phyloP scores from a whole-genome alignment of 2,113 vertebrate species.

The Uria aalge region DNA sequence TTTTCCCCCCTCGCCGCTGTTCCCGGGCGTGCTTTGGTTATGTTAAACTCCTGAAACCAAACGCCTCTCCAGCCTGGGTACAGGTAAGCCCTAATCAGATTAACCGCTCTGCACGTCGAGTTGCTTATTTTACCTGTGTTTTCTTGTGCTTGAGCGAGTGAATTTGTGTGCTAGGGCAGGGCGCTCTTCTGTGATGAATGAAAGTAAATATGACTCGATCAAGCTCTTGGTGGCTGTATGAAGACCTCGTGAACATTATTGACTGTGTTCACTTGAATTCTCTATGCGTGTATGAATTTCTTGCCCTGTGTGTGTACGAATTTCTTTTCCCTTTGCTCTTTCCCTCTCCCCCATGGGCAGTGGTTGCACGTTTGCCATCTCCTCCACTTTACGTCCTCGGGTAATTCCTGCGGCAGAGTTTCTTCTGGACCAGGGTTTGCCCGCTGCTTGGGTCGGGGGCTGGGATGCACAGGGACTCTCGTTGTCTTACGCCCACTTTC shows the following conservation, averaged over 20 bases:
- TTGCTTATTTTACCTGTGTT: neutral
- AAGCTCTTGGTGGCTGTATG: neutral
- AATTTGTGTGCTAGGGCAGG: neutral
- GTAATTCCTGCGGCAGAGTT: neutral
- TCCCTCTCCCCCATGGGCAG: neutral
- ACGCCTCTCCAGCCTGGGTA: neutral
- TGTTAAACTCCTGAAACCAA: constrained; percentile 4
- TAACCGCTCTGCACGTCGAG: neutral
- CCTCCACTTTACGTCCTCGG: accelerated
- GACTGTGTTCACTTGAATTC: neutral
- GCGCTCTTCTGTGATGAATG: neutral
- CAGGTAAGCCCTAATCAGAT: constrained; percentile 48
- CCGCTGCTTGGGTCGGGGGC: accelerated
- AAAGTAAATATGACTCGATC: neutral
- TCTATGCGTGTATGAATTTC: neutral
- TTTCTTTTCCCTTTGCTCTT: neutral
- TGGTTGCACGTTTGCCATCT: neutral
- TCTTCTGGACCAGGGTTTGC: neutral
- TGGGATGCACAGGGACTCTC: neutral
- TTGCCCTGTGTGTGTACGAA: too few species aligned
- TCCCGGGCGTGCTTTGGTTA: neutral
- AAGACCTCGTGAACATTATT: neutral
- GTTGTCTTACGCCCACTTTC: neutral
- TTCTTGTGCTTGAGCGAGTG: neutral
- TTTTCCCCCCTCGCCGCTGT: neutral